Conservation (phyloP, 2,888 invertebrate genomes). For the Drosophila melanosoma region DNA sequence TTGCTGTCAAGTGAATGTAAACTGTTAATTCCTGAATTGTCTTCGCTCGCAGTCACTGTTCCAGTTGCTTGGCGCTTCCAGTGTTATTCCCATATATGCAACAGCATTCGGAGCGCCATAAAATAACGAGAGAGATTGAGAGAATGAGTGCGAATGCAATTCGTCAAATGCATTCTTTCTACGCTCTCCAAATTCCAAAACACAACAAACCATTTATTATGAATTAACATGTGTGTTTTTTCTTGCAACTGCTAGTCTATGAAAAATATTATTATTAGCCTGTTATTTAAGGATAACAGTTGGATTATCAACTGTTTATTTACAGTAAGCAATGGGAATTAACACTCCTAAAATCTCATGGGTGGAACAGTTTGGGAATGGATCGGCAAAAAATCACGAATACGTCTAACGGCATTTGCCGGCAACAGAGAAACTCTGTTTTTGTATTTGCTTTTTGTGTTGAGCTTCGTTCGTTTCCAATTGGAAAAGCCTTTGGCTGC, state of each 20-base stretch:
- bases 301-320: background rate
- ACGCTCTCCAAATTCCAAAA: constrained; percentile 4
- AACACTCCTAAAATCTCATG: constrained; percentile 8
- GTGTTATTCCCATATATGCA: constrained; percentile 33
- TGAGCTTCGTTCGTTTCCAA: constrained; percentile 51
- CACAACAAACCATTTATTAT: constrained; percentile 43
- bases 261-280: background rate
- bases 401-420: constrained; percentile 37
- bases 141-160: background rate
- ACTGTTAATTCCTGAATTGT: constrained; percentile 2
- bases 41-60: constrained; percentile 4
- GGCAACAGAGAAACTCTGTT: constrained; percentile 49
- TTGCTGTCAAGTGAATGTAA: constrained; percentile 30
- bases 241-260: background rate
- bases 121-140: constrained; percentile 1
- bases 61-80: constrained; percentile 33
- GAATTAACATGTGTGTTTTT: background rate
- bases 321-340: background rate
- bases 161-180: constrained; percentile 12
- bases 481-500: constrained; percentile 61
- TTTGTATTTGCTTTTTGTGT: constrained; percentile 53
- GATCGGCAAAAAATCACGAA: constrained; percentile 47
- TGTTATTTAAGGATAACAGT: background rate
- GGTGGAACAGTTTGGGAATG: constrained; percentile 52
- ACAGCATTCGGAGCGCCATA: constrained; percentile 48